A percentile compares a stretch with the other conserved stretches of the same genome.
Evolutionary conservation across 2,888 invertebrate species (phyloP).

Genomic region (Agonopterix heracliana): DNA sequence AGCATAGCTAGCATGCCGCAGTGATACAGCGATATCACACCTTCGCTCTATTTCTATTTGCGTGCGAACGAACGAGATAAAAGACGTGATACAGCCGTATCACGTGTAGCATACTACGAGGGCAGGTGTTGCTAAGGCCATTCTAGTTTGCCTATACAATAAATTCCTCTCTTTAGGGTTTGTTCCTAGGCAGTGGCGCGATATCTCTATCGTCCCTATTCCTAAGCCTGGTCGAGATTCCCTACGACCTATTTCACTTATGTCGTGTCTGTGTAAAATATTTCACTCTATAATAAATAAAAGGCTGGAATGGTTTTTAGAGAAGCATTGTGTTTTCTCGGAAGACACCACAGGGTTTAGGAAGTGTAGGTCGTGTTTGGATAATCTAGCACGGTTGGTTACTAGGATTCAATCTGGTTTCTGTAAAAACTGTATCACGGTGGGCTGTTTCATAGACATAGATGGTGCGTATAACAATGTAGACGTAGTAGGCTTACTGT

Average conservation of each 20-base stretch:
- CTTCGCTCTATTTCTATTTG: too few relatives aligned
- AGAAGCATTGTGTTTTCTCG: conserved; percentile 6
- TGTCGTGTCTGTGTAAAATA: too few relatives aligned
- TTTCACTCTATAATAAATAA: not conserved
- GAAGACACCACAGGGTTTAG: conserved; percentile 9
- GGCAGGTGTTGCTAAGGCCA: too few relatives aligned
- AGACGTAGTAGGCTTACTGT: not conserved
- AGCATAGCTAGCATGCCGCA: too few relatives aligned
- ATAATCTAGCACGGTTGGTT: conserved; percentile 10
- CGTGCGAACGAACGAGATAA: too few relatives aligned
- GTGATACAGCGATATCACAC: too few relatives aligned
- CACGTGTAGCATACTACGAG: too few relatives aligned
- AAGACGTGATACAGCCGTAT: too few relatives aligned
- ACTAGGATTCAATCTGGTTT: conserved; percentile 7
- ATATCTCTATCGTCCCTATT: not conserved
- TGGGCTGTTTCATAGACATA: not conserved
- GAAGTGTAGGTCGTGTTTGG: conserved; percentile 10
- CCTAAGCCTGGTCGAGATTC: not conserved
- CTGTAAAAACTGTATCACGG: not conserved
- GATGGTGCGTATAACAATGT: conserved; percentile 4
- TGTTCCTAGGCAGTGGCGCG: not conserved
- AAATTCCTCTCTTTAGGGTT: not conserved
- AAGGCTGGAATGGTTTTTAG: conserved; percentile 14
- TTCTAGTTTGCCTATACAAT: not conserved
- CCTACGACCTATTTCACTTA: not conserved